Evolutionary conservation across 2,888 invertebrate species (phyloP), one percentile per base, ranked within the genome.

Genomic region (Adelognathus sp.): DNA sequence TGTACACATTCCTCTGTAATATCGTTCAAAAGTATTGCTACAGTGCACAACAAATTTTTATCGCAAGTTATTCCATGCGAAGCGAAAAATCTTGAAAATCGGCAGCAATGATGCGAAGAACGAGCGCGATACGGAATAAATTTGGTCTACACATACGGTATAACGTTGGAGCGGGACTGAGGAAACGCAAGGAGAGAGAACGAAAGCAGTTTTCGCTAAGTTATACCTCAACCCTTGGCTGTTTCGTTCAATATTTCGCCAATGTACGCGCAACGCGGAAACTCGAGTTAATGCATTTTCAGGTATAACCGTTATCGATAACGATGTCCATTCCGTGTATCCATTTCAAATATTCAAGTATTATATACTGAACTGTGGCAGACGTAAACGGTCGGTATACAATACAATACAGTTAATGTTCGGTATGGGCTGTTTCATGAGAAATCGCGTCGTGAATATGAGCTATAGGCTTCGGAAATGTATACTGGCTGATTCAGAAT

Each of bases 271-370:
- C 18, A 50, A 50, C 46, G 24, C 24, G 70, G 9, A 69, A 52
- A 70, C 60, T 70, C 61, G 50, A n/a, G n/a, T n/a, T 27, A 36
- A 50, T 70, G 60, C 50, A 60, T 70, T 61, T 36, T 36, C 58
- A 29, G 24, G 70, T 36, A 2, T 50, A 70, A 70, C 61, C 60
- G 60, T 50, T 60, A 50, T 70, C 36, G 50, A 52, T 70, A 52
- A 61, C 39, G 60, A 61, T 50, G 58, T 46, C 46, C 18, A 70
- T 70, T 70, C 50, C 50, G 16, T 70, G 41, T 14, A 56, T 11
- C 16, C 29, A 14, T 11, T 9, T n/a, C 21, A 3, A 27, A n/a
- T n/a, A n/a, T n/a, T n/a, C n/a, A n/a, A n/a, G n/a, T n/a, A n/a
- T n/a, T n/a, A n/a, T n/a, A n/a, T n/a, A n/a, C n/a, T n/a, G n/a